Evolutionary conservation across 2,888 invertebrate genomes (phyloP).

Genomic region (Torymus aiolomorphi): DNA sequence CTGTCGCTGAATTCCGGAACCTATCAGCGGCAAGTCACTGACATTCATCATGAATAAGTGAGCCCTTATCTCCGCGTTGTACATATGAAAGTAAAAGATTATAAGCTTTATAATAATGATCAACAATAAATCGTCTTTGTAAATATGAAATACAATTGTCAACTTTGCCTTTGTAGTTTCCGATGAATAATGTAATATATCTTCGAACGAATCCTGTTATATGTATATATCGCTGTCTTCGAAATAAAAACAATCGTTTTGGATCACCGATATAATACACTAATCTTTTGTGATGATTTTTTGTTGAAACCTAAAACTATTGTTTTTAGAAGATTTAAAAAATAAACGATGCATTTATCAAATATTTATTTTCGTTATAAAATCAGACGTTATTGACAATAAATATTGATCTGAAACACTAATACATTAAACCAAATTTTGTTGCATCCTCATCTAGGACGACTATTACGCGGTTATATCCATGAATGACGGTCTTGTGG

Average conservation of each 20-base stretch:
- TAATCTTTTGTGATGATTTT: no score
- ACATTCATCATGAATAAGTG: slow-evolving; percentile 56
- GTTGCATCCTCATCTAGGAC: slow-evolving; percentile 77
- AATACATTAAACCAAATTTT: neutral
- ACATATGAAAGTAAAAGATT: neutral
- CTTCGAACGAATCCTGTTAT: slow-evolving; percentile 50
- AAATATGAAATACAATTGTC: slow-evolving; percentile 13
- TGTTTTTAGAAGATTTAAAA: no score
- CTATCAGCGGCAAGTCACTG: slow-evolving; percentile 53
- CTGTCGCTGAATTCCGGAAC: slow-evolving; percentile 59
- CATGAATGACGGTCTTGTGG: slow-evolving; percentile 88
- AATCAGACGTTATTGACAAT: neutral
- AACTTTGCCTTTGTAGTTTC: slow-evolving; percentile 1
- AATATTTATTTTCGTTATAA: neutral
- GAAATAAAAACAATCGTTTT: neutral
- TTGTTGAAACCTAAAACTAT: no score
- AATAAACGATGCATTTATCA: neutral
- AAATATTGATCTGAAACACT: neutral
- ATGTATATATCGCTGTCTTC: neutral
- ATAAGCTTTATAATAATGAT: no score
- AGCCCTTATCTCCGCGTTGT: slow-evolving; percentile 55
- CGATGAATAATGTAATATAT: slow-evolving; percentile 17
- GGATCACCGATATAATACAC: no score
- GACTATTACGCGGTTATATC: slow-evolving; percentile 89
- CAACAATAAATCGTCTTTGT: slow-evolving; percentile 50